Percentiles rank a stretch among this genome's conserved stretches.
These are phyloP conservation scores for Anthophora plumipes DNA, from an alignment of 2,888 invertebrate species.

Conservation along the genomic window DNA sequence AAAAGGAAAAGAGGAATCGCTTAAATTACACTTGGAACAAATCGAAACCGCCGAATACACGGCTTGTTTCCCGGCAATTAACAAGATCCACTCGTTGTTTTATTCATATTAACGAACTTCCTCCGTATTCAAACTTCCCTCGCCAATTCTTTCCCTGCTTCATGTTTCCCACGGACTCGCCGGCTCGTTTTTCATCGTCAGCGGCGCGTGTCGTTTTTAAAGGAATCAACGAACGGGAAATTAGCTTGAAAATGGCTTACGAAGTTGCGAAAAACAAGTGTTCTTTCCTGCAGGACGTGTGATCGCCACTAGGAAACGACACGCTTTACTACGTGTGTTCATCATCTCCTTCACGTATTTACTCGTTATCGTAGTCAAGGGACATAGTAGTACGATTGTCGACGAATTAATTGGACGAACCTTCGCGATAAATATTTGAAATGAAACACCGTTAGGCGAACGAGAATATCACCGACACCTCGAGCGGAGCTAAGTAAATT, in stretches of 20 bases:
- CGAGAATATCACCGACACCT: conserved; percentile 21
- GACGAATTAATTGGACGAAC: conserved; percentile 35
- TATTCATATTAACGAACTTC: conserved; percentile 38
- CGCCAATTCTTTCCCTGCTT: conserved; percentile 14
- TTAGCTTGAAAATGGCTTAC: conserved; percentile 58
- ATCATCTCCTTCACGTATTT: conserved; percentile 22
- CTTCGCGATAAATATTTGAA: conserved; percentile 39
- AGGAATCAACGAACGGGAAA: conserved; percentile 51
- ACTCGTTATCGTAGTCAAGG: conserved; percentile 23
- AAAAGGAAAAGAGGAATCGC: too few species aligned
- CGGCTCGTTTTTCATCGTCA: conserved; percentile 13
- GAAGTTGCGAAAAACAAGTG: conserved; percentile 41
- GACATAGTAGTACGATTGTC: conserved; percentile 18
- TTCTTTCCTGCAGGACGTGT: conserved; percentile 17
- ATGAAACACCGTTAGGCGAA: conserved; percentile 13
- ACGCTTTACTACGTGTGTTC: conserved; percentile 26
- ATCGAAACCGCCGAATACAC: not conserved
- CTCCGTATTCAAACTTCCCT: conserved; percentile 1
- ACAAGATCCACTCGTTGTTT: conserved; percentile 11
- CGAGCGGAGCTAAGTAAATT: conserved; percentile 22
- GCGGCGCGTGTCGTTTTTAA: conserved; percentile 21
- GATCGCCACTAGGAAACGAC: conserved; percentile 22
- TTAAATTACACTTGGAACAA: not conserved
- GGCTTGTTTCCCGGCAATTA: conserved; percentile 8
- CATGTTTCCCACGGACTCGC: not conserved